phyloP scores from a whole-genome alignment of 37 sponge, comb jelly and placozoan species.

The Spongilla lacustris region DNA sequence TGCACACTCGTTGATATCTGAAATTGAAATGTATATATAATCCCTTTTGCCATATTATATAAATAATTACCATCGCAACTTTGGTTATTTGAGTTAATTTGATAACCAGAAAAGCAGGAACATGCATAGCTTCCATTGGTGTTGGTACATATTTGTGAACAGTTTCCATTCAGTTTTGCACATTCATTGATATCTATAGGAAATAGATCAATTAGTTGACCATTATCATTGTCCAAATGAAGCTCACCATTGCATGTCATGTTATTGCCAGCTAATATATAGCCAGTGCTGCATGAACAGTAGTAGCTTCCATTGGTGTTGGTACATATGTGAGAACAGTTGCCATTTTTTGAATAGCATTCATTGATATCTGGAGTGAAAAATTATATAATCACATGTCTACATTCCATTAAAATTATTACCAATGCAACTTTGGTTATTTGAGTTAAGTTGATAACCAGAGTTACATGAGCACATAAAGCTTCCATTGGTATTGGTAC shows the following conservation, averaged over 20 bases:
- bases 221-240: background rate
- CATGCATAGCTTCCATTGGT: background rate
- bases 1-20: background rate
- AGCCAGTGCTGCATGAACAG: background rate
- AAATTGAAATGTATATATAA: background rate
- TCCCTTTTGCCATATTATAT: background rate
- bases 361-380: slow-evolving; percentile 10
- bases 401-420: background rate
- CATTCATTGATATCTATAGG: background rate
- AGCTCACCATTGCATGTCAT: background rate
- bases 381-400: background rate
- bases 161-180: background rate
- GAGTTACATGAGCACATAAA: background rate
- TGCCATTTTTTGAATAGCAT: background rate
- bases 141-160: background rate
- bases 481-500: too few species aligned
- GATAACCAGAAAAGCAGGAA: background rate
- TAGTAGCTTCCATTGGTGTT: slow-evolving; percentile 6
- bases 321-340: background rate
- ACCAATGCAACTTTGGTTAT: too few species aligned
- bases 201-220: background rate
- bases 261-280: background rate
- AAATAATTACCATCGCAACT: too few species aligned
- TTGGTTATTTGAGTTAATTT: too few species aligned
- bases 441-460: too few species aligned